Evolutionary conservation across 2,888 invertebrate species (phyloP), one percentile per base, ranked within the genome.

Genomic region (Drosophila pseudotalamancana): DNA sequence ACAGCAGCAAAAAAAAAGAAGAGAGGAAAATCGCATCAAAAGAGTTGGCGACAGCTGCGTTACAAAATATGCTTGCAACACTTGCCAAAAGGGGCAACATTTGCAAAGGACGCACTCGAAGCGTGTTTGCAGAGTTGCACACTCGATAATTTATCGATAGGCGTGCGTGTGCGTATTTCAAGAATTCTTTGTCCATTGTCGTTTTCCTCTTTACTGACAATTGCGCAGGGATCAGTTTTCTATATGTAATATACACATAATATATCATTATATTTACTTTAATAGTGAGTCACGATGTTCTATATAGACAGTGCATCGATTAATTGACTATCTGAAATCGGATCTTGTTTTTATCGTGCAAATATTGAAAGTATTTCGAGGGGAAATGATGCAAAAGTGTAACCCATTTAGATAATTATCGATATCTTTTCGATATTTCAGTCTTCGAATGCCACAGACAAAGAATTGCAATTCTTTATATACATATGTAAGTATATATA

Each of bases 401-500:
- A 40, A 8, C 46, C 32, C 6, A 46, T 8, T 32, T 16, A 25
- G 11, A 35, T 35, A 21, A 2, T 12, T 29, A 19, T 50, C 27
- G 21, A 55, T 29, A 23, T 23, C 16, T 9, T 23, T 18, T 19
- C 45, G 34, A 27, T 23, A 49, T 35, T 31, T 32, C 23, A 3
- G 11, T 43, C 40, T 19, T 29, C n/a, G 5, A 11, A 12, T 55
- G 23, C 32, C 32, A 34, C 49, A 39, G 62, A 37, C 43, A 27
- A 14, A 32, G 35, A 42, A 34, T 54, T 35, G 60, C 60, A 12
- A 66, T 72, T 60, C 61, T 72, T 61, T 56, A 66, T 61, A n/a
- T n/a, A 60, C 45, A 65, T 34, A 48, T 34, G 32, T 21, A 14
- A n/a, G n/a, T 14, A 14, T 16, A 27, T n/a, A n/a, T n/a, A n/a